phyloP scores from a whole-genome alignment of 2,797 vertebrate genomes.

The Lateolabrax maculatus region DNA sequence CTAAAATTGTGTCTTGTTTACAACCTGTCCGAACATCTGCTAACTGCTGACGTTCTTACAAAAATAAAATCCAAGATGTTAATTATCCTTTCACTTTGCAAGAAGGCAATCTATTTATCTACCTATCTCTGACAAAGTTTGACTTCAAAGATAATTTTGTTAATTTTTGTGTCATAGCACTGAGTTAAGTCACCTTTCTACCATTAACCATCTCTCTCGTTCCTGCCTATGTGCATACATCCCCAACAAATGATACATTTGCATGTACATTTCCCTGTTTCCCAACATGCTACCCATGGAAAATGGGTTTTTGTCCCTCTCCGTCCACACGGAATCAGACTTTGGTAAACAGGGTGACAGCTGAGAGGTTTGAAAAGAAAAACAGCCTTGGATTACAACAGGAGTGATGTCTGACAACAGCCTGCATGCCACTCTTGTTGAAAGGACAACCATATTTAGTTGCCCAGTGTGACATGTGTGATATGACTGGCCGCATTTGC shows the following conservation, averaged over 20 bases:
- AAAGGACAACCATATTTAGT: conserved; percentile 32
- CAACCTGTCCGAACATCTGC: no score
- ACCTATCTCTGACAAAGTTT: not conserved
- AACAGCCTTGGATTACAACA: conserved; percentile 65
- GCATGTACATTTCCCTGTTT: not conserved
- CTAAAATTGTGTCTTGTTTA: no score
- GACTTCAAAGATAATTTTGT: not conserved
- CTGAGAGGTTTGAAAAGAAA: conserved; percentile 80
- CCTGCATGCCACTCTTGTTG: conserved; percentile 59
- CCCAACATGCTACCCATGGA: not conserved
- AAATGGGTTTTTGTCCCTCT: conserved; percentile 25
- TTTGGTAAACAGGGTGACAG: conserved; percentile 51
- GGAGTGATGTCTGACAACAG: conserved; percentile 68
- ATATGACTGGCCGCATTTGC: conserved; percentile 41
- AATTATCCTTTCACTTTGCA: not conserved
- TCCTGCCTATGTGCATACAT: conserved; percentile 20
- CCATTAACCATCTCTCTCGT: conserved; percentile 30
- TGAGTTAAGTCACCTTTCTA: conserved; percentile 22
- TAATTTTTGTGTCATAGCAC: not conserved
- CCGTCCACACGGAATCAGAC: conserved; percentile 10
- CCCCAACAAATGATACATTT: conserved; percentile 45
- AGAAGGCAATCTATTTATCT: not conserved
- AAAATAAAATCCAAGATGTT: not conserved
- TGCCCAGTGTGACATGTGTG: conserved; percentile 63
- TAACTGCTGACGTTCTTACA: no score